Conservation (phyloP, 2,888 invertebrate genomes). For the Dyspetes luteomarginatus region DNA sequence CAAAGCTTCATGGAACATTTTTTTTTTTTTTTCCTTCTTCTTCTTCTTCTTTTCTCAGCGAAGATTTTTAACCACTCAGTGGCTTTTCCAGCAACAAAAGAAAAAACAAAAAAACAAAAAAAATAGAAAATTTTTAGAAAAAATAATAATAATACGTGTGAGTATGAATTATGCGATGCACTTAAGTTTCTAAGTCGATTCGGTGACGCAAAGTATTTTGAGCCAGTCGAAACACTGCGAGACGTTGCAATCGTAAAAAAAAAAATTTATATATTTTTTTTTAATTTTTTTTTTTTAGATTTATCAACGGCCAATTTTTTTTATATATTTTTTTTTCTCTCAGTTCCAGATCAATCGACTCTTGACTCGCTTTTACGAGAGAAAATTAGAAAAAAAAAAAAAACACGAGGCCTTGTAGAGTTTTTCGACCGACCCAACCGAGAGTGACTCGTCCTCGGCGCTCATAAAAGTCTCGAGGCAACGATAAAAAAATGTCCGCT, state of each 20-base stretch:
- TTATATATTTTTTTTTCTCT: background rate
- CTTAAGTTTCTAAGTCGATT: conserved; percentile 53
- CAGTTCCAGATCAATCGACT: conserved; percentile 13
- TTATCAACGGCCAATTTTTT: conserved; percentile 12
- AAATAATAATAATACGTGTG: conserved; percentile 13
- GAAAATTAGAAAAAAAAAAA: conserved; percentile 39
- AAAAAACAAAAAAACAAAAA: conserved; percentile 15
- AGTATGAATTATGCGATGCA: conserved; percentile 31
- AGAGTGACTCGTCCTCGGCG: conserved; percentile 14
- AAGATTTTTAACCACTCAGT: conserved; percentile 26
- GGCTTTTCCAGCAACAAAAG: conserved; percentile 6
- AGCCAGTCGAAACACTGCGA: conserved; percentile 74
- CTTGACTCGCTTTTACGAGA: conserved; percentile 69
- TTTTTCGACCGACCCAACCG: conserved; percentile 57
- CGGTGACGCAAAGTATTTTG: conserved; percentile 70
- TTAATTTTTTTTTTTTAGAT: too few species aligned
- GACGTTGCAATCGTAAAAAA: conserved; percentile 70
- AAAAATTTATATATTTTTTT: conserved; percentile 52
- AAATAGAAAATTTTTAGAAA: background rate
- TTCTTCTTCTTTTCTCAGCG: background rate
- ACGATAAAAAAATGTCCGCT: conserved; percentile 53
- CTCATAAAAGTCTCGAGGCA: conserved; percentile 49
- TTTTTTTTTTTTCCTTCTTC: too few species aligned
- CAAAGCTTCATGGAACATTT: conserved; percentile 27
- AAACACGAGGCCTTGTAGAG: conserved; percentile 25